Base-by-base conservation (phyloP, 1,140 invertebrate species). In the Hyles vespertilio region DNA sequence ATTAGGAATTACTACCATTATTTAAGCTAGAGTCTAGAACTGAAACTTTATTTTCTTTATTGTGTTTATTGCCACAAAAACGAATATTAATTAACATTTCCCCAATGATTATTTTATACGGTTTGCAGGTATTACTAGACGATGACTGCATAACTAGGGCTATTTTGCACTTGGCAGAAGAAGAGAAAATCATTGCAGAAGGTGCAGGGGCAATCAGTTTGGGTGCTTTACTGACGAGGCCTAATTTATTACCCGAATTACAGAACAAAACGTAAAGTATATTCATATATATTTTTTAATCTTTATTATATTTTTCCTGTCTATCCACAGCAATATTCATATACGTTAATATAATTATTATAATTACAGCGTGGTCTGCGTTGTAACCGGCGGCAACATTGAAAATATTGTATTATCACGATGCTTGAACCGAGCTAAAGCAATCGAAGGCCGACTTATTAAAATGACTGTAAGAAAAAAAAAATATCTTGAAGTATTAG, bases 341-440 rank as follows among this genome's bases (percentile, higher is more conserved):
- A 12, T 10, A 3, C 3, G 5, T 22, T 48, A 5, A 48, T 48
- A 10, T 48, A 5, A 9, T 11, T 47, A 33, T 48, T 46, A 34
- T 6, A n/a, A 47, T 66, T 77, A 8, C 69, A 93, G 93, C 59
- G 92, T 95, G 4, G 93, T 94, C 5, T 82, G 92, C 48, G 87
- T 92, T 22, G 70, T 94, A 3, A 92, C 91, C 78, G 94, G 94
- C 32, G 93, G 93, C 49, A 95, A 95, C 75, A 94, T 94, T 51
- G 93, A 94, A 64, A 92, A 91, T 4, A 92, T 92, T 5, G 90
- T 93, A 3, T 80, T 95, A 8, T 91, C 92, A 1, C 72, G 93
- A 45, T 92, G 91, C 58, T 81, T 95, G 45, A 93, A 94, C 65
- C 84, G 93, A 66, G 94, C 93, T 56, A 79, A 94, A 61, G 93